Evolutionary conservation across 2,113 vertebrate species (phyloP), one percentile per base, ranked within the genome.

Genomic region (Mirza zaza): DNA sequence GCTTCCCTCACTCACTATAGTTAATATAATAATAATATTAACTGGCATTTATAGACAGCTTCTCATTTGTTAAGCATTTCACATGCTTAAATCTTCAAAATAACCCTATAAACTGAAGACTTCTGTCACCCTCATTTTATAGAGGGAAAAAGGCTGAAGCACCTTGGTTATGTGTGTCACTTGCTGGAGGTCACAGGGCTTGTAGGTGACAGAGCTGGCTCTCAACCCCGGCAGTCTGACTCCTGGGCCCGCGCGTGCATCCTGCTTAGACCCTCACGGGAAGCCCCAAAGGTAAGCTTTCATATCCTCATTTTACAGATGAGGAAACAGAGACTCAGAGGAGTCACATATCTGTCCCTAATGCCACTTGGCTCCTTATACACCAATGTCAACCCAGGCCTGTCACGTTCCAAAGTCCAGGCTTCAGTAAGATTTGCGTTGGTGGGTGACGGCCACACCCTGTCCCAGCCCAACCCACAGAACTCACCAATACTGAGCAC

Each of bases 211-310:
- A 5, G 57, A 27, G 48, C 12, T 17, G 21, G 36, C 45, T n/a
- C 17, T 12, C 70, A 27, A 17, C 27, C 39, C 59, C 23, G 34
- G 7, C 4, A 14, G 39, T 13, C 48, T 36, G n/a, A 52, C 21
- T 18, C 42, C n/a, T 5, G 32, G 12, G 45, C 3, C 17, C 8
- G 17, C 0, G 27, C 15, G 65, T 3, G 1, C 1, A 6, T 65
- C 52, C 63, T 48, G 42, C 57, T 21, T 55, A 61, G 29, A 18
- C 52, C 55, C 32, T 50, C 13, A 2, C 32, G 29, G 48, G 42
- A 86, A 52, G 8, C 68, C 55, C 87, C 1, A 5, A 42, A 29
- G 61, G 27, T 68, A 39, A 11, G 25, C 11, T 36, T 68, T 63
- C 3, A 17, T 8, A 12, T 18, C 52, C 52, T 17, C 52, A 18